Evolutionary conservation across 2,797 vertebrate genomes (phyloP).

Genomic region (Poeciliopsis presidionis): DNA sequence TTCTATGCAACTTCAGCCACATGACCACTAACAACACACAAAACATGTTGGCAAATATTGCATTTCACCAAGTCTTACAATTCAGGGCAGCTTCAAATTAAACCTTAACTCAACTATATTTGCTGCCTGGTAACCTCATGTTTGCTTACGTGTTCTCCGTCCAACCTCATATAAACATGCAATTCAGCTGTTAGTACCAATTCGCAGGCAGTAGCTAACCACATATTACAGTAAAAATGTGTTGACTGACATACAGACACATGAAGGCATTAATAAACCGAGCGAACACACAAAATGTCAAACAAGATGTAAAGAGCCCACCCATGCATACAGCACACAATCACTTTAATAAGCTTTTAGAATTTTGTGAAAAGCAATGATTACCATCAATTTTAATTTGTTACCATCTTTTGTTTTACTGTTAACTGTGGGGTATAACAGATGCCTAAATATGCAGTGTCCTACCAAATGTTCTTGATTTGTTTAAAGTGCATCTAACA

Average conservation of each 20-base stretch:
- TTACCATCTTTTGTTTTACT: neutral
- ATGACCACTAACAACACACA: conserved; percentile 23
- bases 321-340: neutral
- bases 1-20: conserved; percentile 16
- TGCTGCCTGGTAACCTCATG: neutral
- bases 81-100: conserved; percentile 21
- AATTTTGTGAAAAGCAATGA: neutral
- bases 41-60: conserved; percentile 16
- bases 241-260: neutral
- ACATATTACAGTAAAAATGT: neutral
- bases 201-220: neutral
- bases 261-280: neutral
- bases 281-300: neutral
- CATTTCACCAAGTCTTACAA: conserved; percentile 11
- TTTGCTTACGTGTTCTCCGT: neutral
- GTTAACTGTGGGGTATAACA: neutral
- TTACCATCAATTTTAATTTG: neutral
- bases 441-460: no score
- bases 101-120: conserved; percentile 10
- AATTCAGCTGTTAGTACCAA: neutral
- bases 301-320: neutral
- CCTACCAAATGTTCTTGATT: neutral
- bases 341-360: neutral
- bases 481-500: neutral
- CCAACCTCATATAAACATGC: neutral